Conservation (phyloP, 2,888 invertebrate genomes). For the Cryptocephalus primarius region DNA sequence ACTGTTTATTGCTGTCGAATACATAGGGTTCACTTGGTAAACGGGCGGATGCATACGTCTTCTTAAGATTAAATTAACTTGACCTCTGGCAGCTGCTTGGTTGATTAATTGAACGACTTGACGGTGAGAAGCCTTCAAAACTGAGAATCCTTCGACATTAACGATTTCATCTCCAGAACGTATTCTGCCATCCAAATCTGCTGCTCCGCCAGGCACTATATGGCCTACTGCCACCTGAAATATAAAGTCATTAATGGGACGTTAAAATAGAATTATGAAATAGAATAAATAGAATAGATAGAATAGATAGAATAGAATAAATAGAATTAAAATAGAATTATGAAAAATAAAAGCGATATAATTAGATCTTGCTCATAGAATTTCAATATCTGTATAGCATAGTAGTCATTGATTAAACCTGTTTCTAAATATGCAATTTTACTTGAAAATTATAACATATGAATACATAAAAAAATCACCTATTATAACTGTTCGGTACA, state of each 20-base stretch:
- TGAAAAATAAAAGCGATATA: background rate
- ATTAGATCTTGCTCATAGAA: no score
- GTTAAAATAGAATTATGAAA: background rate
- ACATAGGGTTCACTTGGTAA: constrained; percentile 25
- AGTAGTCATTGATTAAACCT: no score
- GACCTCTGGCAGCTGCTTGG: constrained; percentile 74
- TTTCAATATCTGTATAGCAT: no score
- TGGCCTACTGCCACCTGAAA: constrained; percentile 83
- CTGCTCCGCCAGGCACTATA: constrained; percentile 93
- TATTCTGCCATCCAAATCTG: constrained; percentile 81
- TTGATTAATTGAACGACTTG: constrained; percentile 90
- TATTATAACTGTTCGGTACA: no score
- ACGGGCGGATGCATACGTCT: constrained; percentile 31
- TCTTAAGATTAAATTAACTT: constrained; percentile 64
- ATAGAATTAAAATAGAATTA: background rate
- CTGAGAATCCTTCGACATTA: constrained; percentile 69
- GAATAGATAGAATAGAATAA: background rate
- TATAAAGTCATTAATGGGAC: background rate
- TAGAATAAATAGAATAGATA: no score
- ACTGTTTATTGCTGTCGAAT: constrained; percentile 13
- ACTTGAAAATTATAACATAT: no score
- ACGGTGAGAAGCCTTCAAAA: constrained; percentile 76
- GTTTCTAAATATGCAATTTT: no score
- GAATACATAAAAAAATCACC: no score
- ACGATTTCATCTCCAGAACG: constrained; percentile 89